Conservation (phyloP, 1,140 invertebrate genomes). For the Pogonomyrmex californicus region DNA sequence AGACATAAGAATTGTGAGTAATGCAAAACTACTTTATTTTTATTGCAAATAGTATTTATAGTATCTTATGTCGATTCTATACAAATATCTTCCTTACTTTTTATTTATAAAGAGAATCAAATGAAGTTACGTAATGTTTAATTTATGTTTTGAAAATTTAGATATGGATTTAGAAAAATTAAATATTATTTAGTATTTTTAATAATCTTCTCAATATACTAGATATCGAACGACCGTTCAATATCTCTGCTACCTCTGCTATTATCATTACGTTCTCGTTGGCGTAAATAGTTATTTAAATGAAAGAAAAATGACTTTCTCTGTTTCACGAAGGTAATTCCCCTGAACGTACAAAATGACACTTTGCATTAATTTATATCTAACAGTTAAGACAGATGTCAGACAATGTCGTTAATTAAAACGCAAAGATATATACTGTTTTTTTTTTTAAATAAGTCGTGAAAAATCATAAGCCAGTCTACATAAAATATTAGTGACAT, state of each 20-base stretch:
- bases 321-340: neutral
- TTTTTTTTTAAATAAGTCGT: neutral
- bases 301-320: neutral
- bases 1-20: neutral
- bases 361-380: neutral
- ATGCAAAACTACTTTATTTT: neutral
- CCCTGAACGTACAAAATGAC: neutral
- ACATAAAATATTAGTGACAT: neutral
- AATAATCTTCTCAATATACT: neutral
- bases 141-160: no score
- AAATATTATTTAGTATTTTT: neutral
- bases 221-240: neutral
- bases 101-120: constrained; percentile 5
- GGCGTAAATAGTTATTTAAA: neutral
- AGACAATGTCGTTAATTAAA: neutral
- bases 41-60: neutral
- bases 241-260: constrained; percentile 28
- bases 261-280: neutral
- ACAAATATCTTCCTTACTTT: neutral
- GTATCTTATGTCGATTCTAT: neutral
- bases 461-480: neutral
- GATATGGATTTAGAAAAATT: no score
- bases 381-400: neutral
- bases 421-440: neutral
- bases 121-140: neutral